Base-by-base conservation (phyloP, 2,888 invertebrate genomes). In the Drosophila vallismaia region DNA sequence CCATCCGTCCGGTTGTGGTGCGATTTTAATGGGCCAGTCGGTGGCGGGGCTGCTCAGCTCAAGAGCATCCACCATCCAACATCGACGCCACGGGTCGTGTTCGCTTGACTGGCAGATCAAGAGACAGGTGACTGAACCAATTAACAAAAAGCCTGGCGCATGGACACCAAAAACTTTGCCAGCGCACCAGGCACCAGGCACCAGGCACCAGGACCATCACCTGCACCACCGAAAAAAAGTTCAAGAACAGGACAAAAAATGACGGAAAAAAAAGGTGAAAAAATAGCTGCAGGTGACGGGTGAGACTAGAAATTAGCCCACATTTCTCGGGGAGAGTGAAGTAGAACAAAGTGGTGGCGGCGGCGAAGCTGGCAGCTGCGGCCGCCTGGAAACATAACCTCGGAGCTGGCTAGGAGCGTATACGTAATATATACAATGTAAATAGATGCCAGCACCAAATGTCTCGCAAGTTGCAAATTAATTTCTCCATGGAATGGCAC, bases 81-180 rank as follows among this genome's bases (percentile, higher is more conserved):
- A 40, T 46, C 60, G 60, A 62, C 60, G 64, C 75, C 71, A 77
- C 54, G 86, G 81, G 82, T 86, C 78, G 81, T 84, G 81, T 78
- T 58, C 82, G 82, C 79, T 79, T 84, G 87, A 82, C 87, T 86
- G 87, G 74, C 88, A 88, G 84, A 88, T 88, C 88, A 86, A 76
- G 77, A 84, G 89, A 87, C 89, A 89, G 89, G 89, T 89, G 89
- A 89, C 89, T 87, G 81, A 88, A 89, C 86, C 89, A 89, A 90
- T 89, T 89, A 89, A 88, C 89, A 88, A 86, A 85, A 78, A 84
- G 88, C 80, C 72, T 69, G 40, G 40, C 40, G 40, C 40, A 14
- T 9, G 60, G 38, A 60, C 45, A 44, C 46, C 54, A 62, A 66
- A 82, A 86, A 79, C 77, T 53, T 78, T 51, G 67, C 69, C 79